These are phyloP conservation scores for Cephalophus harveyi DNA, from an alignment of 2,113 vertebrate species.

Conservation along the genomic window DNA sequence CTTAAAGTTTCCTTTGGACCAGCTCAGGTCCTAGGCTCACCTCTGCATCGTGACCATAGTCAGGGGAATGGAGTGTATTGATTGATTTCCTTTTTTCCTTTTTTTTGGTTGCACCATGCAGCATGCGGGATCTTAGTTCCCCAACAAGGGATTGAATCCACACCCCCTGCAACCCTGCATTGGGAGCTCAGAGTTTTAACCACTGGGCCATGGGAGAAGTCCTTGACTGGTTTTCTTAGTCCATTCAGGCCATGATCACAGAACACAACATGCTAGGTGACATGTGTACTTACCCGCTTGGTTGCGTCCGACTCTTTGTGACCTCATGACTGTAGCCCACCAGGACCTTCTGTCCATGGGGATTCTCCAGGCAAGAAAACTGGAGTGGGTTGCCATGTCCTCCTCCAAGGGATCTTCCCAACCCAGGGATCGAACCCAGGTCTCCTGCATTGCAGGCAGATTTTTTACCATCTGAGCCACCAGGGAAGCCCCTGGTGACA, in stretches of 20 bases:
- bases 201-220: not conserved
- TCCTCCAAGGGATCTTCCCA: not conserved
- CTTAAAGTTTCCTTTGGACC: not conserved
- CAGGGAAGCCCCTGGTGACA: not conserved
- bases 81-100: not conserved
- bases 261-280: not conserved
- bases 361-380: not conserved
- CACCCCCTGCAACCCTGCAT: not conserved
- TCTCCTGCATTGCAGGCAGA: not conserved
- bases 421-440: not conserved
- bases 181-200: not conserved
- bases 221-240: not conserved
- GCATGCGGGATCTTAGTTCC: not conserved
- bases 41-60: accelerated
- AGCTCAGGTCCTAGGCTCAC: too few relatives aligned
- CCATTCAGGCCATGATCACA: accelerated
- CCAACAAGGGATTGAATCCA: not conserved
- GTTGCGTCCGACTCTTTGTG: not conserved
- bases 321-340: not conserved
- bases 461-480: not conserved
- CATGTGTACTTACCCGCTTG: not conserved
- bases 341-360: not conserved
- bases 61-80: not conserved
- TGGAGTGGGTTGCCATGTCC: not conserved
- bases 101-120: not conserved